Conservation (phyloP, 2,888 invertebrate genomes). For the Nomada lathburiana region DNA sequence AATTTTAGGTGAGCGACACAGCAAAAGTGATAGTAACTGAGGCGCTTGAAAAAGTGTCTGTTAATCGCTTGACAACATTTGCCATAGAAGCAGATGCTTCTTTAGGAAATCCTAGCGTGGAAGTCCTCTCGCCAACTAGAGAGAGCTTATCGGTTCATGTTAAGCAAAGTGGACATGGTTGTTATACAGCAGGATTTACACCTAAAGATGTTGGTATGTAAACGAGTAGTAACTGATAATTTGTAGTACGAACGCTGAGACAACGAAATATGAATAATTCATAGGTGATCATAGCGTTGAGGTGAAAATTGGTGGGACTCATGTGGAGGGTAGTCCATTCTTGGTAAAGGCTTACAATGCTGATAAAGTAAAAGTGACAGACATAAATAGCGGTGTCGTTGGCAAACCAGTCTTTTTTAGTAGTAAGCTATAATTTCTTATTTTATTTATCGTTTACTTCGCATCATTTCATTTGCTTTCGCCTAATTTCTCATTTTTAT, state of each 20-base stretch:
- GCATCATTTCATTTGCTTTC: not conserved
- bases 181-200: conserved; percentile 94
- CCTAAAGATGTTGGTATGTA: conserved; percentile 93
- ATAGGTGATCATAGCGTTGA: conserved; percentile 95
- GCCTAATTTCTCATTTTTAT: conserved; percentile 85
- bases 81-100: conserved; percentile 94
- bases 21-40: conserved; percentile 90
- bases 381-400: conserved; percentile 95
- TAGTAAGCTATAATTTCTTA: conserved; percentile 86
- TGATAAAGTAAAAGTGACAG: conserved; percentile 96
- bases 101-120: conserved; percentile 89
- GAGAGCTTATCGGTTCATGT: conserved; percentile 91
- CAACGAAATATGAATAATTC: conserved; percentile 22
- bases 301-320: conserved; percentile 89
- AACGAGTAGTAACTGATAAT: not conserved
- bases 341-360: conserved; percentile 98
- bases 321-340: conserved; percentile 98
- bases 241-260: not conserved
- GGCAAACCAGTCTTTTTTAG: conserved; percentile 97
- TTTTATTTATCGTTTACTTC: not conserved
- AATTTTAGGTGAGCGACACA: conserved; percentile 80
- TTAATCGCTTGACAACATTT: conserved; percentile 93
- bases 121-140: conserved; percentile 86
- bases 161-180: conserved; percentile 91
- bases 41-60: conserved; percentile 95